Conservation (phyloP, 2,797 vertebrate species). For the Uromys caudimaculatus region DNA sequence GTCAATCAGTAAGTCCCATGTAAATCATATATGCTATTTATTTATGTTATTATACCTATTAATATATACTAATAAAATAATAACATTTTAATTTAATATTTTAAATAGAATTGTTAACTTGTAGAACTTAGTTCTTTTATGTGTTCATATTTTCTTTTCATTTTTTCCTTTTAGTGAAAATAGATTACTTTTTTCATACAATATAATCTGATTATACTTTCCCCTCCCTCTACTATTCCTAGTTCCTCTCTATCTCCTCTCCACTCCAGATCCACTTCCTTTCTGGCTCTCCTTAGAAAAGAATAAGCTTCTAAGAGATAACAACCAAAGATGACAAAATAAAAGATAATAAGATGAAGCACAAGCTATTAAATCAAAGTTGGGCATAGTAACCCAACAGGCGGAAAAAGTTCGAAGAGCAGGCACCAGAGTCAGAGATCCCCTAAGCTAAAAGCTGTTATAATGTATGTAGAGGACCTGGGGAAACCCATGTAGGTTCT, state of each 20-base stretch:
- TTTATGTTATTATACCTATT: conserved; percentile 27
- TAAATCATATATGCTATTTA: background rate
- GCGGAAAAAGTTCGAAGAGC: background rate
- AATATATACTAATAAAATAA: conserved; percentile 8
- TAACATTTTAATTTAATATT: background rate
- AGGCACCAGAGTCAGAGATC: no score
- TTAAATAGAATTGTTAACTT: conserved; percentile 1
- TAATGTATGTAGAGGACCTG: no score
- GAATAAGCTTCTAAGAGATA: background rate
- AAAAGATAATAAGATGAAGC: background rate
- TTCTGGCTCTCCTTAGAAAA: background rate
- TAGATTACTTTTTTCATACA: background rate
- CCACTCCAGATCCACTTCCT: background rate
- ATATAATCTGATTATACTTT: background rate
- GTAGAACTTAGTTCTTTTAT: background rate
- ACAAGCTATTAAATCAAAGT: background rate
- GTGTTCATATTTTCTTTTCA: conserved; percentile 37
- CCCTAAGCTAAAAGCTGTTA: background rate
- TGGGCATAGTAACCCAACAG: background rate
- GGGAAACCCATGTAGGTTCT: background rate
- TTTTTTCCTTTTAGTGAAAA: background rate
- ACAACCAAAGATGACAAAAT: background rate
- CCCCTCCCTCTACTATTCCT: accelerated
- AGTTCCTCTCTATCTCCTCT: background rate
- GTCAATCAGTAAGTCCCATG: background rate